These are phyloP conservation scores for Fabriciana adippe DNA, from an alignment of 2,888 invertebrate genomes.

Conservation along the genomic window DNA sequence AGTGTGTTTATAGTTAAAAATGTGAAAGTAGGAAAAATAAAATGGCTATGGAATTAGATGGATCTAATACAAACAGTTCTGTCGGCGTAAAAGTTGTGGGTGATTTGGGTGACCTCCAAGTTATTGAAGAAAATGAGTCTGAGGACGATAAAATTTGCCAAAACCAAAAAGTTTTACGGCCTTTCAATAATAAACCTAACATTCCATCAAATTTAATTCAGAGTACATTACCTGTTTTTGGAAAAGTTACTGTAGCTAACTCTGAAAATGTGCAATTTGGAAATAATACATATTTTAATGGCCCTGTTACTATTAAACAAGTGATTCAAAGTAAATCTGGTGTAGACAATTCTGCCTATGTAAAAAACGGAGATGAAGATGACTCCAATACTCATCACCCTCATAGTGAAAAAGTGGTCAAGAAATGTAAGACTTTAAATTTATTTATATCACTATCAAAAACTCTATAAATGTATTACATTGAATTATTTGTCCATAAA, in stretches of 20 bases:
- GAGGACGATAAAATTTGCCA: conserved; percentile 48
- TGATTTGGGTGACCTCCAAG: conserved; percentile 62
- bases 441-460: neutral
- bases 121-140: conserved; percentile 59
- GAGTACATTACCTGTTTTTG: conserved; percentile 61
- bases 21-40: conserved; percentile 27
- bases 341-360: conserved; percentile 62
- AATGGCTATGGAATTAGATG: conserved; percentile 37
- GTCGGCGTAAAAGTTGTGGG: conserved; percentile 60
- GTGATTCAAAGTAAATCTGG: conserved; percentile 79
- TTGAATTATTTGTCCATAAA: too few species aligned
- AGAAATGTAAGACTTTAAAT: conserved; percentile 28
- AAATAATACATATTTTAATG: conserved; percentile 88
- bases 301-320: conserved; percentile 90
- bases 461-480: too few species aligned
- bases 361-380: conserved; percentile 46
- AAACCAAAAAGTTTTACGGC: conserved; percentile 43
- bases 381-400: neutral
- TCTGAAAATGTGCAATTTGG: conserved; percentile 89
- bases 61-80: conserved; percentile 33
- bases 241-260: conserved; percentile 85
- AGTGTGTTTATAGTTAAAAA: conserved; percentile 14
- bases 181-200: conserved; percentile 46
- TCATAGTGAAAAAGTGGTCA: conserved; percentile 18
- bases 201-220: conserved; percentile 54